These are phyloP conservation scores for Heterohyrax brucei DNA, from an alignment of 2,797 vertebrate species.

Conservation along the genomic window DNA sequence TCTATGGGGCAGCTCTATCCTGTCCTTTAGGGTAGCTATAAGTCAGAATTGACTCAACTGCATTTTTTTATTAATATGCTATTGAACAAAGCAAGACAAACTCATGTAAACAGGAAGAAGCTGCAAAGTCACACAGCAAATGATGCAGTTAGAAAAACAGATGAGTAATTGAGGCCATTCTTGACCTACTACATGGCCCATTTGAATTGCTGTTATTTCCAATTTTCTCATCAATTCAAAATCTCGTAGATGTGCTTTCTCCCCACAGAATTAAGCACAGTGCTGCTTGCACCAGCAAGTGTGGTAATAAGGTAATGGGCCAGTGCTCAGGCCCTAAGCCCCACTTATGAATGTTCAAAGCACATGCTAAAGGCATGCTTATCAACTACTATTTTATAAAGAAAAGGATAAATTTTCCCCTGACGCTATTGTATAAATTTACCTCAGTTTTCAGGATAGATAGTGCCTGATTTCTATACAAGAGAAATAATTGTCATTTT, in stretches of 20 bases:
- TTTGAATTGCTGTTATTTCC: slow-evolving; percentile 28
- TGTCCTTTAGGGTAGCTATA: too few relatives aligned
- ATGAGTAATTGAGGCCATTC: background rate
- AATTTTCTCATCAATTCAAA: background rate
- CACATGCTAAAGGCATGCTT: slow-evolving; percentile 65
- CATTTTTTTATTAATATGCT: background rate
- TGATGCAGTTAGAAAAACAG: background rate
- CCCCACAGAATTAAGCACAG: slow-evolving; percentile 6
- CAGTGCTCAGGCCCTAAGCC: background rate
- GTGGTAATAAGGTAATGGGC: slow-evolving; percentile 21
- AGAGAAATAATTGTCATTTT: slow-evolving; percentile 81
- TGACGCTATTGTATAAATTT: slow-evolving; percentile 61
- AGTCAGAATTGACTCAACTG: too few relatives aligned
- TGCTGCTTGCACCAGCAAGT: slow-evolving; percentile 15
- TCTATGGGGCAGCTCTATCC: too few relatives aligned
- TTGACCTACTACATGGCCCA: background rate
- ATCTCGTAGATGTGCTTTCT: slow-evolving; percentile 34
- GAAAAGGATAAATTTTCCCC: slow-evolving; percentile 45
- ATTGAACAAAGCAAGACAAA: slow-evolving; percentile 9
- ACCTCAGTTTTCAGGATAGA: slow-evolving; percentile 76
- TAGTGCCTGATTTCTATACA: slow-evolving; percentile 58
- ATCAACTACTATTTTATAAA: slow-evolving; percentile 74
- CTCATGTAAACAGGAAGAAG: background rate
- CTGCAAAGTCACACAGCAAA: background rate
- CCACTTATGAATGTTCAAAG: slow-evolving; percentile 58